A percentile compares a stretch with the other conserved stretches of the same genome.
Evolutionary conservation across 2,113 vertebrate genomes (phyloP).

Genomic region (Tapirus terrestris): DNA sequence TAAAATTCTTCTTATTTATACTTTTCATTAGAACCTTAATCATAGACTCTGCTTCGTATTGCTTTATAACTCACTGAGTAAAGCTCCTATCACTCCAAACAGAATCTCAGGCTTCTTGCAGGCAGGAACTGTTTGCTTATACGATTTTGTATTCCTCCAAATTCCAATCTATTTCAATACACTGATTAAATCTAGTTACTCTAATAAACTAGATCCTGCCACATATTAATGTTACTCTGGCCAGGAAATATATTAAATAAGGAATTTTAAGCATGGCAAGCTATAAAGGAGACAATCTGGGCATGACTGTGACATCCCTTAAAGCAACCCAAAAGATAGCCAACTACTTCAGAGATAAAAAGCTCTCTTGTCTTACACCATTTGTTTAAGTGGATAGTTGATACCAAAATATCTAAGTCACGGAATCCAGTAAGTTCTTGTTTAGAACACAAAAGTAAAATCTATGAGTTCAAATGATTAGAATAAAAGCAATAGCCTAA

Average conservation of each 20-base stretch:
- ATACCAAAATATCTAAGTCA: not conserved
- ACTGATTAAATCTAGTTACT: constrained; percentile 8
- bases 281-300: not conserved
- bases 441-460: constrained; percentile 33
- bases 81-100: not conserved
- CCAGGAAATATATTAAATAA: not conserved
- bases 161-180: not conserved
- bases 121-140: not conserved
- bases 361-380: not conserved
- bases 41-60: not conserved
- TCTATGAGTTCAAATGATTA: constrained; percentile 9
- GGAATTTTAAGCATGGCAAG: not conserved
- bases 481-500: not conserved
- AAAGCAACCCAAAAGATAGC: not conserved
- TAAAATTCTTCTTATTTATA: not conserved
- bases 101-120: not conserved
- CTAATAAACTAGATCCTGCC: not conserved
- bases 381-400: constrained; percentile 22
- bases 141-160: not conserved
- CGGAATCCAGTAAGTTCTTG: not conserved
- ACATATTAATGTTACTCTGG: not conserved
- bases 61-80: not conserved
- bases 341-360: constrained; percentile 58
- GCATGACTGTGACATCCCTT: not conserved
- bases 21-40: constrained; percentile 7